Evolutionary conservation across 2,888 invertebrate genomes (phyloP), one percentile per base, ranked within the genome.

Genomic region (Endomychus coccineus): DNA sequence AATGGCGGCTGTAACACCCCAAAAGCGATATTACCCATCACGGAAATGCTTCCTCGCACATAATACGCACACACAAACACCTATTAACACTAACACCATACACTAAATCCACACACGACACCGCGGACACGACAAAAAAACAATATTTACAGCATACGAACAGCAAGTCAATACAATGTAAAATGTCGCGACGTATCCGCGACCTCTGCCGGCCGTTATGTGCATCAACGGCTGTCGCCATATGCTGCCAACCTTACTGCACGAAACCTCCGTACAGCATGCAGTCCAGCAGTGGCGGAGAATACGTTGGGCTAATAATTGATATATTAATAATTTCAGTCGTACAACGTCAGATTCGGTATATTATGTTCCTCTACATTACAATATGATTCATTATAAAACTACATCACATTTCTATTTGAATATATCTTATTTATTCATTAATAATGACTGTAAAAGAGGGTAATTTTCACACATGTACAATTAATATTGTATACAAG

Each of bases 111-210:
- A 58, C 58, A 52, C 58, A 55, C 63, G 69, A 69, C 71, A 67
- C 70, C 70, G 62, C 66, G 67, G 66, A 68, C 61, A 63, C 67
- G 68, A 69, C 69, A 72, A 63, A 68, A 64, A 72, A 74, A 74
- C 71, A 72, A 73, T 74, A 71, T 71, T 75, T 74, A 75, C 74
- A 73, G 73, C 73, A 71, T 51, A 31, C 50, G 71, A 70, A 69
- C 71, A 71, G 69, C 73, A 71, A 75, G 76, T 77, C 77, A 75
- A 77, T 77, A 77, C 75, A 75, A 75, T 75, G 75, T 76, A 77
- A 77, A 75, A 77, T 77, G 77, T 76, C 74, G 72, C 72, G 73
- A 59, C 73, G 72, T 72, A 70, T 55, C 69, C 70, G 69, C 75
- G 73, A 74, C 51, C 48, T 46, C 59, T 54, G 32, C 45, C 52